Conservation (phyloP, 2,797 vertebrate genomes). For the Meda fulgida region DNA sequence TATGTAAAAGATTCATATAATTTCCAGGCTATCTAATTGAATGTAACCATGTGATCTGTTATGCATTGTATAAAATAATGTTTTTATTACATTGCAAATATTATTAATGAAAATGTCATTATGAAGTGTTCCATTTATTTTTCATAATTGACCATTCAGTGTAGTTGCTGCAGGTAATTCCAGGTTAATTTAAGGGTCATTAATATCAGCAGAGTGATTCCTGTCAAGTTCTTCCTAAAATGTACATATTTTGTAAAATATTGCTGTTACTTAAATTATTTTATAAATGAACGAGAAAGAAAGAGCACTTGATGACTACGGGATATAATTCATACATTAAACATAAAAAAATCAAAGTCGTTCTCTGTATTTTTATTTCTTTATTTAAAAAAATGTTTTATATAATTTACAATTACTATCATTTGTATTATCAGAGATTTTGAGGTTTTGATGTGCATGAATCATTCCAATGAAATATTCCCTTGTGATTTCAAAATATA, state of each 20-base stretch:
- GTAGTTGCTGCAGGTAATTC: slow-evolving; percentile 50
- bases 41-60: slow-evolving; percentile 1
- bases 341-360: neutral
- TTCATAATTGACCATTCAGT: slow-evolving; percentile 30
- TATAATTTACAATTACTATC: neutral
- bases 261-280: slow-evolving; percentile 78
- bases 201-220: slow-evolving; percentile 36
- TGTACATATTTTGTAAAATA: slow-evolving; percentile 79
- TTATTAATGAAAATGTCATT: slow-evolving; percentile 10
- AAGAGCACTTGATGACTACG: slow-evolving; percentile 28
- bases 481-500: neutral
- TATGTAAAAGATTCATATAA: neutral
- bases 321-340: slow-evolving; percentile 27
- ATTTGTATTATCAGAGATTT: neutral
- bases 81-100: neutral
- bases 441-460: neutral
- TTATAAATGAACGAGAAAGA: slow-evolving; percentile 60
- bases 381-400: no score
- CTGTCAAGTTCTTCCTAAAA: slow-evolving; percentile 40
- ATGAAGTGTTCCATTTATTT: slow-evolving; percentile 1
- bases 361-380: neutral
- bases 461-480: neutral
- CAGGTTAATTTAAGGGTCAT: slow-evolving; percentile 36
- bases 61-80: neutral
- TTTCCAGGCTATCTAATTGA: neutral